A percentile compares a stretch with the other conserved stretches of the same genome.
phyloP scores from a whole-genome alignment of 2,113 vertebrate species.

The Scartelaos histophorus region DNA sequence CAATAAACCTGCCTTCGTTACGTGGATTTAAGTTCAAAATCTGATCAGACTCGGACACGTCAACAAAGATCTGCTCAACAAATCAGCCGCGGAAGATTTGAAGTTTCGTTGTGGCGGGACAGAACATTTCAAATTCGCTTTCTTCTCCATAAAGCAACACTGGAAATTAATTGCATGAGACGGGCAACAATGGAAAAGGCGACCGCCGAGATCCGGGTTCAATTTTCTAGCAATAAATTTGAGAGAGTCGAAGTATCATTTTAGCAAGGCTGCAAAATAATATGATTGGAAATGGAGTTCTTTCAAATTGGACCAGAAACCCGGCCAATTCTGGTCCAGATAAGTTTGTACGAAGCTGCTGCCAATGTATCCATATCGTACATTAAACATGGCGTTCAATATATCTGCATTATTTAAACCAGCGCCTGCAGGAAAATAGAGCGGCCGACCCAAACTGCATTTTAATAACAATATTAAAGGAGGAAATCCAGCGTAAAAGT shows the following conservation, averaged over 20 bases:
- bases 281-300: background rate
- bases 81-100: background rate
- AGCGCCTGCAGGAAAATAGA: constrained; percentile 11
- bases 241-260: constrained; percentile 8
- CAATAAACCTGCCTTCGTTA: constrained; percentile 76
- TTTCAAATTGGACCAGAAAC: constrained; percentile 10
- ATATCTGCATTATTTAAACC: constrained; percentile 55
- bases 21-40: constrained; percentile 57
- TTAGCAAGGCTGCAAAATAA: constrained; percentile 9
- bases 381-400: constrained; percentile 55
- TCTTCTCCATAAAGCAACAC: constrained; percentile 18
- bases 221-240: constrained; percentile 42
- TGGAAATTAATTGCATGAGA: constrained; percentile 30
- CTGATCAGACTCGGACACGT: constrained; percentile 44
- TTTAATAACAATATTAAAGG: constrained; percentile 26
- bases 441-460: constrained; percentile 33
- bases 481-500: constrained; percentile 22
- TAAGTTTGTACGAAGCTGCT: constrained; percentile 29
- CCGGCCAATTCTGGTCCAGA: constrained; percentile 43
- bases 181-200: constrained; percentile 21
- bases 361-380: constrained; percentile 56
- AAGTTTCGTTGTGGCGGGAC: constrained; percentile 1
- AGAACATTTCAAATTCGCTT: constrained; percentile 10
- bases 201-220: constrained; percentile 2
- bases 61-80: background rate